phyloP scores from a whole-genome alignment of 2,113 vertebrate species.

The Limanda limanda region DNA sequence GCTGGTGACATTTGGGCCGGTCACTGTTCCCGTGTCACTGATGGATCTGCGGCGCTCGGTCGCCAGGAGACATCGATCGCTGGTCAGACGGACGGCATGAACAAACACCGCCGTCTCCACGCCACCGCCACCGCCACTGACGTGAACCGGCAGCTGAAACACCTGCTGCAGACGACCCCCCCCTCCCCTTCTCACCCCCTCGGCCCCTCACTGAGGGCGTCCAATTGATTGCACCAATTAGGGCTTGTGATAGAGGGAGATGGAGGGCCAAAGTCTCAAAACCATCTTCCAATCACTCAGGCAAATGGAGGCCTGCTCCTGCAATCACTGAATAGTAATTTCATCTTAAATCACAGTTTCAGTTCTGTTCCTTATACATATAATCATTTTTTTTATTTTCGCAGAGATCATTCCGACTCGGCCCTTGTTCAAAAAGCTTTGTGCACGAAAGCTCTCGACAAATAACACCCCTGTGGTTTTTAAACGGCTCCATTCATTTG shows the following conservation, averaged over 20 bases:
- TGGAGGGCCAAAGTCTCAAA: slow-evolving; percentile 37
- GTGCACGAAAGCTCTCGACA: slow-evolving; percentile 19
- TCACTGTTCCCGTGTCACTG: slow-evolving; percentile 70
- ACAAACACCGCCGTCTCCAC: slow-evolving; percentile 43
- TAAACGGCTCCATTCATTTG: not conserved
- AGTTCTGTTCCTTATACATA: not conserved
- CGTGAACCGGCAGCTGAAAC: slow-evolving; percentile 28
- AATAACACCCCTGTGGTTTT: slow-evolving; percentile 20
- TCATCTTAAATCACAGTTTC: slow-evolving; percentile 7
- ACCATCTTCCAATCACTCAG: slow-evolving; percentile 56
- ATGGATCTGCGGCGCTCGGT: slow-evolving; percentile 80
- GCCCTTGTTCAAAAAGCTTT: not conserved
- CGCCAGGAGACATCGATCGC: slow-evolving; percentile 73
- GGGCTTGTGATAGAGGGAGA: slow-evolving; percentile 48
- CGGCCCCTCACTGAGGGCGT: slow-evolving; percentile 29
- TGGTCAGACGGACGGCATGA: slow-evolving; percentile 48
- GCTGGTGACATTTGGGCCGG: slow-evolving; percentile 80
- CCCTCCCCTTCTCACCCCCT: slow-evolving; percentile 19
- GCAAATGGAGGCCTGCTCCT: slow-evolving; percentile 21
- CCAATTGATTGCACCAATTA: slow-evolving; percentile 76
- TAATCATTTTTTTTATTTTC: not conserved
- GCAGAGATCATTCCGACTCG: not conserved
- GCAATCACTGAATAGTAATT: slow-evolving; percentile 54
- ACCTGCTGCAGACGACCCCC: slow-evolving; percentile 44
- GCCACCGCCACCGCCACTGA: not conserved